Conservation (phyloP, 2,888 invertebrate species). For the Eupithecia centaureata region DNA sequence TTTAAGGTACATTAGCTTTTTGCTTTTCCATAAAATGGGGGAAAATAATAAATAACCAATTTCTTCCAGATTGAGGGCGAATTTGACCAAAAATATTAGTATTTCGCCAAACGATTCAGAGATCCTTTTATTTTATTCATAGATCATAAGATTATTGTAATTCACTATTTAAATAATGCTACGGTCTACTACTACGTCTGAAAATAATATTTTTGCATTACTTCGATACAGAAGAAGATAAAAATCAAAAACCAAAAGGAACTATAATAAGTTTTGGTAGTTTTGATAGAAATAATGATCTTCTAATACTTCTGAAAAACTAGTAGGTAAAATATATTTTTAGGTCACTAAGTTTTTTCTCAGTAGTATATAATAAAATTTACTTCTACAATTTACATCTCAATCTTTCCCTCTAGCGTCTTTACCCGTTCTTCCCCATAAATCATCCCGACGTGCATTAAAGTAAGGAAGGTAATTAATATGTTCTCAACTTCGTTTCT, state of each 20-base stretch:
- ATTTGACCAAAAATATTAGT: not conserved
- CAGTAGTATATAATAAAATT: too few species aligned
- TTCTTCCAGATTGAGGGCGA: conserved; percentile 12
- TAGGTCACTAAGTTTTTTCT: not conserved
- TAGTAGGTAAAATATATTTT: not conserved
- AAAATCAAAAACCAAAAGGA: too few species aligned
- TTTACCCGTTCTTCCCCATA: conserved; percentile 48
- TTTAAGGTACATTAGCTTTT: conserved; percentile 75
- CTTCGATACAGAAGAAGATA: too few species aligned
- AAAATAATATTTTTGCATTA: too few species aligned
- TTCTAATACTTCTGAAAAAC: too few species aligned
- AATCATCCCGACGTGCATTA: conserved; percentile 68
- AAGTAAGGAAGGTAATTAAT: conserved; percentile 73
- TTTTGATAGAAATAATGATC: too few species aligned
- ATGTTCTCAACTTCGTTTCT: conserved; percentile 69
- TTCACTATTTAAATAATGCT: too few species aligned
- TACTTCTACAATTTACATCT: not conserved
- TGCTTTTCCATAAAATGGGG: conserved; percentile 48
- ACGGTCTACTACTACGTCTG: too few species aligned
- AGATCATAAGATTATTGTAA: too few species aligned
- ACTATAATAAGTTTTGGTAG: too few species aligned
- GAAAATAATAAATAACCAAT: conserved; percentile 22
- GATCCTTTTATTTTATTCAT: too few species aligned
- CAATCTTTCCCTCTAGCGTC: not conserved
- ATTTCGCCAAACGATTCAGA: too few species aligned